Evolutionary conservation across 2,113 vertebrate species (phyloP), one percentile per base, ranked within the genome.

Genomic region (Rattus rattus): DNA sequence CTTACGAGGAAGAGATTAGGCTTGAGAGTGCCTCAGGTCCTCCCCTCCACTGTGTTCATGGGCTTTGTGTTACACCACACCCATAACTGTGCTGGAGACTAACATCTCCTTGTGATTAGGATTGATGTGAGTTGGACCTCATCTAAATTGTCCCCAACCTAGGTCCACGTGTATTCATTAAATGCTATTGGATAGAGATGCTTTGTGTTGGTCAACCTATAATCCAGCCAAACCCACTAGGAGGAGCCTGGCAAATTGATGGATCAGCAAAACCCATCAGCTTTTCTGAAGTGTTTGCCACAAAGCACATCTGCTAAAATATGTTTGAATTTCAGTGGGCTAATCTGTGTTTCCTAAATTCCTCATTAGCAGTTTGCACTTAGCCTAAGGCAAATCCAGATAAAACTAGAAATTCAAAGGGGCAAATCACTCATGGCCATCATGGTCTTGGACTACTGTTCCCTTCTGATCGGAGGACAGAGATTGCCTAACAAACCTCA

Each of bases 271-370:
- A 10, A 7, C 2, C 17, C 33, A 33, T 22, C 22, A 36, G 79
- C 26, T 14, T 76, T 61, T 76, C 33, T 76, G 28, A 94, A 77
- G 52, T 89, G 5, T 61, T 92, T 65, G 72, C 30, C 52, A n/a
- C 1, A 17, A 49, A 80, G 47, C 52, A 86, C 11, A 47, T 5
- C n/a, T 89, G 39, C 39, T 79, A 56, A 97, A 77, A 36, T 33
- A 7, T 30, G 1, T 85, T 65, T 49, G 67, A 56, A 87, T 87
- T 86, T 91, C 79, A 96, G 30, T 33, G 47, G 83, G 67, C 65
- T 95, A 77, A 83, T 83, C 54, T 96, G 49, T 76, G 65, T 87
- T 95, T 93, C 73, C 79, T 92, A 76, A 72, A 80, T 84, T 84
- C 93, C 69, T 90, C 47, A 84, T 90, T 79, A 95, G 54, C 84